These are phyloP conservation scores for Romanogobio albipinnatus DNA, from an alignment of 2,113 vertebrate species.

Conservation along the genomic window DNA sequence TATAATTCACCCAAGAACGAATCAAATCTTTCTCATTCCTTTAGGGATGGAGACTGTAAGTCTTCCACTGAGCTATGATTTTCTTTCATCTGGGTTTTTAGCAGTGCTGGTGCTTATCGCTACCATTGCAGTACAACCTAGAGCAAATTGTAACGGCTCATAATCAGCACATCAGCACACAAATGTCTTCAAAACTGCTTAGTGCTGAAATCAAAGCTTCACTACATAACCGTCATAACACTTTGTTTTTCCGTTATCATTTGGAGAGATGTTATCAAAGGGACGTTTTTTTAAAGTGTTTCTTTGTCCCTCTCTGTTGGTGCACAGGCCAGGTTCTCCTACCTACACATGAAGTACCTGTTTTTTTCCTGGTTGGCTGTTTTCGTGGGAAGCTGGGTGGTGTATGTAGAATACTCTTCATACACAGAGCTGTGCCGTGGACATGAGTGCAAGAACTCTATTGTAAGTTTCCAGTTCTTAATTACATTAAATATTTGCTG, in stretches of 20 bases:
- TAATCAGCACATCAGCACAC: constrained; percentile 8
- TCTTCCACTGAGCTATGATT: not conserved
- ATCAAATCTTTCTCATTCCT: too few relatives aligned
- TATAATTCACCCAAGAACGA: too few relatives aligned
- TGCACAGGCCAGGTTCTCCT: constrained; percentile 87
- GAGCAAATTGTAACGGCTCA: not conserved
- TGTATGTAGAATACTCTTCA: constrained; percentile 93
- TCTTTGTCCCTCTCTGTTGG: constrained; percentile 27
- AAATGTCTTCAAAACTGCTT: not conserved
- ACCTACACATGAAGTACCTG: constrained; percentile 91
- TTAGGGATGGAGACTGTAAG: too few relatives aligned
- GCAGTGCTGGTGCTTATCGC: not conserved
- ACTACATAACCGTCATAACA: not conserved
- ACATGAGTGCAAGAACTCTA: constrained; percentile 92
- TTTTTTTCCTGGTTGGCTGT: constrained; percentile 96
- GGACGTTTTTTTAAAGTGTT: not conserved
- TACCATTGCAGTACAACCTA: not conserved
- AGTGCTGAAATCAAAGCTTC: not conserved
- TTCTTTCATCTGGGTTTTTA: not conserved
- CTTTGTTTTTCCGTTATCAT: not conserved
- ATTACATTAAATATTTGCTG: not conserved
- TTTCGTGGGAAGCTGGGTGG: constrained; percentile 95
- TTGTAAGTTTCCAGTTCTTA: constrained; percentile 81
- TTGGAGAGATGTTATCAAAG: not conserved
- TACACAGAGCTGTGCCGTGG: constrained; percentile 97